These are phyloP conservation scores for Phaethon lepturus DNA, from an alignment of 2,113 vertebrate genomes.

Conservation along the genomic window DNA sequence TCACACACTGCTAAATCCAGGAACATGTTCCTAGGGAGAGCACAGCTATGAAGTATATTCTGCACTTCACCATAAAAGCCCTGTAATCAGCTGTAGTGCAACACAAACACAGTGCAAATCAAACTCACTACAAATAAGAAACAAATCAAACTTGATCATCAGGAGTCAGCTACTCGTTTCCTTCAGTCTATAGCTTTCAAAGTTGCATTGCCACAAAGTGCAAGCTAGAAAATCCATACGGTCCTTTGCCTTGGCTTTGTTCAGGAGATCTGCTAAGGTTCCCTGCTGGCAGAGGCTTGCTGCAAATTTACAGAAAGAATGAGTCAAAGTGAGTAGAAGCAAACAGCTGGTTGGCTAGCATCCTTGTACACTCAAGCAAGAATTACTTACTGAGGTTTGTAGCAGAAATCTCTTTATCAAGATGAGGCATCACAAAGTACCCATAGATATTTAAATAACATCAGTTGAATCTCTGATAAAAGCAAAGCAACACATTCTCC, in stretches of 20 bases:
- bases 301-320: background rate
- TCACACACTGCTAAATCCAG: background rate
- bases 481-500: background rate
- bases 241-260: background rate
- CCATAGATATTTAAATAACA: background rate
- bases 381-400: background rate
- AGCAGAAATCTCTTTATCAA: background rate
- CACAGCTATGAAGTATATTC: background rate
- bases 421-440: background rate
- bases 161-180: background rate
- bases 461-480: background rate
- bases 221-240: background rate
- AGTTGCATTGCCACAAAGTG: background rate
- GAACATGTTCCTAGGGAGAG: accelerated
- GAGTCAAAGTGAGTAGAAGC: background rate
- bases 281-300: background rate
- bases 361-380: background rate
- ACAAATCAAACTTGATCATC: background rate
- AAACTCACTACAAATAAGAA: background rate
- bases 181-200: background rate
- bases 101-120: background rate
- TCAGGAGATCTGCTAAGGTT: background rate
- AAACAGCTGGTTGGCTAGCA: background rate
- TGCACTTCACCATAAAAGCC: background rate
- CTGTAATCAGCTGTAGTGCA: background rate